Percentiles rank a stretch among this genome's conserved stretches.
Conservation (phyloP, 2,113 vertebrate genomes). For the Athene cunicularia region DNA sequence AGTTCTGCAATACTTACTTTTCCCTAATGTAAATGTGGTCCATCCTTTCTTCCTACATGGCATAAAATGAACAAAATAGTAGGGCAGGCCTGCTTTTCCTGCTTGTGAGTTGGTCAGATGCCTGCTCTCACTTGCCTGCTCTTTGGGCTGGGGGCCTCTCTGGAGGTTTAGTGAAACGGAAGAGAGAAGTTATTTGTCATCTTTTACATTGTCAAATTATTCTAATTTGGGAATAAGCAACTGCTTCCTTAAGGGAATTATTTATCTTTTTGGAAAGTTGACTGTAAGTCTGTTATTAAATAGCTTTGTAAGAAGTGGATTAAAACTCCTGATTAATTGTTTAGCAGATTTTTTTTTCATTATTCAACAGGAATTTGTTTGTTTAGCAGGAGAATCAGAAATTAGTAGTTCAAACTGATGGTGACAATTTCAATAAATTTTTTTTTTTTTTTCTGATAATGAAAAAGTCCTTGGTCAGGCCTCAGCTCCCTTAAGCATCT, state of each 20-base stretch:
- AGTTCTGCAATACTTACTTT: background rate
- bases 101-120: background rate
- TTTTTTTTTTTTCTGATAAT: too few species aligned
- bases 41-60: background rate
- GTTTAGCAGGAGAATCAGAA: constrained; percentile 44
- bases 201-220: constrained; percentile 25
- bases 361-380: constrained; percentile 46
- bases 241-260: constrained; percentile 47
- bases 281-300: constrained; percentile 44
- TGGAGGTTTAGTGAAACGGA: background rate
- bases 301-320: constrained; percentile 33
- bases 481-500: background rate
- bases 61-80: background rate
- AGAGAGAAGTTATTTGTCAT: constrained; percentile 22
- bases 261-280: constrained; percentile 56
- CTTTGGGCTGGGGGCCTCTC: background rate
- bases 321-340: constrained; percentile 58
- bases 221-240: constrained; percentile 36
- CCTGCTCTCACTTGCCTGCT: background rate
- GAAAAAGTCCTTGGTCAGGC: constrained; percentile 3
- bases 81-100: background rate
- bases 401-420: constrained; percentile 3
- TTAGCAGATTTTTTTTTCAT: constrained; percentile 34
- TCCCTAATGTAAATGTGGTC: background rate
- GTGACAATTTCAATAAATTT: constrained; percentile 24